A percentile compares a stretch with the other conserved stretches of the same genome.
phyloP scores from a whole-genome alignment of 2,888 invertebrate species.

The Aleiodes alternator region DNA sequence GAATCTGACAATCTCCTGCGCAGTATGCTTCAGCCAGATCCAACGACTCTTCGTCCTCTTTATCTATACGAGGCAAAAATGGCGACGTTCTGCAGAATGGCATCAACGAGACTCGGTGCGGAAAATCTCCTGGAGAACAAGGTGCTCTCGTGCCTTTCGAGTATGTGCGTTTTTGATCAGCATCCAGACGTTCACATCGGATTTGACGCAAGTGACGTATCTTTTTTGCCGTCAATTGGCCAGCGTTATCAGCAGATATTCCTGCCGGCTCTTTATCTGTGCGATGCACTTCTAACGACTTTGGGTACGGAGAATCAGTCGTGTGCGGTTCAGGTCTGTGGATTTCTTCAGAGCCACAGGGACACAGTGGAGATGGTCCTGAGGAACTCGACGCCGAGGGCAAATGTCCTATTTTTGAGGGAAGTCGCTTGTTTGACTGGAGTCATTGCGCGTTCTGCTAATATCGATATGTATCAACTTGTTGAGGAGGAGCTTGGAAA shows the following conservation, averaged over 20 bases:
- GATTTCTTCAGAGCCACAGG: slow-evolving; percentile 87
- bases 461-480: slow-evolving; percentile 74
- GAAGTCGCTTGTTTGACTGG: slow-evolving; percentile 88
- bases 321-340: slow-evolving; percentile 87
- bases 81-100: slow-evolving; percentile 85
- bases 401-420: slow-evolving; percentile 81
- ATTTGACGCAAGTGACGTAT: slow-evolving; percentile 66
- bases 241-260: slow-evolving; percentile 89
- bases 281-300: slow-evolving; percentile 88
- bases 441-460: slow-evolving; percentile 83
- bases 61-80: slow-evolving; percentile 94
- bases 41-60: slow-evolving; percentile 83
- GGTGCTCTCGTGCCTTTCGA: slow-evolving; percentile 80
- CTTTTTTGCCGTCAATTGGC: slow-evolving; percentile 81
- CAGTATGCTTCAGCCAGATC: slow-evolving; percentile 81
- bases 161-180: slow-evolving; percentile 82
- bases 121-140: slow-evolving; percentile 80
- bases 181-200: slow-evolving; percentile 82
- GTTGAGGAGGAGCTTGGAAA: slow-evolving; percentile 70
- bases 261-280: slow-evolving; percentile 87
- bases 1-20: slow-evolving; percentile 84
- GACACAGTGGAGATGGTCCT: slow-evolving; percentile 89
- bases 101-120: slow-evolving; percentile 82
- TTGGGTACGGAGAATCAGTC: slow-evolving; percentile 90
- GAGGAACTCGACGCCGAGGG: slow-evolving; percentile 81